Evolutionary conservation across 2,113 vertebrate genomes (phyloP), one percentile per base, ranked within the genome.

Genomic region (Actenoides hombroni): DNA sequence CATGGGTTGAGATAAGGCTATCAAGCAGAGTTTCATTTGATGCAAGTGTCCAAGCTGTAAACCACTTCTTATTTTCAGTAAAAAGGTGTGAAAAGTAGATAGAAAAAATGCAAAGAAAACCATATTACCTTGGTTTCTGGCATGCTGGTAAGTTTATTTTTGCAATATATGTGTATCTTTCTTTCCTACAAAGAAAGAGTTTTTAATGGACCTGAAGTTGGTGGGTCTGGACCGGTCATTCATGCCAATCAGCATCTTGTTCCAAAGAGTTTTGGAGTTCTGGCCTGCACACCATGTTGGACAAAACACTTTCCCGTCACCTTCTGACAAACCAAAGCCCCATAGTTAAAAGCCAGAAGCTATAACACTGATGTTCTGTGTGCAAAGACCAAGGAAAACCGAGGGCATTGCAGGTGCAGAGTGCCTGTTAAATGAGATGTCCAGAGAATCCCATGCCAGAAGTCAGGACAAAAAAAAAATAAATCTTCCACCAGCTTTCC

Each of bases 351-450:
- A 78, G 75, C 12, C 9, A 53, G 83, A 86, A 60, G 42, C 40
- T 25, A 71, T 19, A 63, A 18, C 19, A 39, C 37, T 1, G 0
- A 56, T 7, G 3, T 17, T 8, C 7, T 25, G 28, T 2, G 2
- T 89, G 48, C 48, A 46, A 28, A 70, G 57, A 67, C 19, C 10
- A 20, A n/a, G n/a, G 39, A 24, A 60, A 86, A 39, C 28, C 6
- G n/a, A 61, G 70, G 16, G 16, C 40, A 6, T 17, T 86, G 68
- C n/a, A n/a, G 61, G 61, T 54, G 12, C 28, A 39, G 69, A 10
- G 3, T 68, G 28, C 49, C 51, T 91, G 69, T 79, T 85, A 80
- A 90, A 84, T 39, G 42, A 84, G 48, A 46, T 42, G 48, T 35
- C 42, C 67, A 37, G 82, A 90, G 17, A 35, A 60, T 59, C 26